Percentiles rank a stretch among this genome's conserved stretches.
phyloP scores from a whole-genome alignment of 2,113 vertebrate genomes.

The Phainopepla nitens region DNA sequence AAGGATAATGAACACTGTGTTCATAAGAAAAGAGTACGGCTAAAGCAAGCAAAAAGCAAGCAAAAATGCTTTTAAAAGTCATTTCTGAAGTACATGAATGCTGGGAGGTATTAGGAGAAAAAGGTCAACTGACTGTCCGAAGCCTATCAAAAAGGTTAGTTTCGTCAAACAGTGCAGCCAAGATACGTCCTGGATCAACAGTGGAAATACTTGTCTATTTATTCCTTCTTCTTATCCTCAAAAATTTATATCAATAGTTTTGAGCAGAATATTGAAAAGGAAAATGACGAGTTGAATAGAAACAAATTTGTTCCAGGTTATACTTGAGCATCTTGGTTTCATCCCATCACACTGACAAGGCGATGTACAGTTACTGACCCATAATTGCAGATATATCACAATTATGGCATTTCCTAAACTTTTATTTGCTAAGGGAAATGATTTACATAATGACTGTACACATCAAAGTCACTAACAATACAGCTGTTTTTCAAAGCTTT shows the following conservation, averaged over 20 bases:
- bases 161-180: background rate
- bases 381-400: background rate
- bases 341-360: background rate
- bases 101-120: conserved; percentile 35
- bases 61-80: background rate
- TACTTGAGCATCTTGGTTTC: background rate
- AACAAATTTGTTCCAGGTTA: background rate
- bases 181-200: background rate
- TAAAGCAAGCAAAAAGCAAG: conserved; percentile 24
- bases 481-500: background rate
- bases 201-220: background rate
- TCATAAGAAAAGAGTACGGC: background rate
- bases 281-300: background rate
- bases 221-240: background rate
- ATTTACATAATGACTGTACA: background rate
- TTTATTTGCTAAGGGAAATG: background rate
- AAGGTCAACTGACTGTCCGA: conserved; percentile 37
- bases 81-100: background rate
- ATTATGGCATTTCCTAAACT: background rate
- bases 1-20: conserved; percentile 11
- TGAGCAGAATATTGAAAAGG: background rate
- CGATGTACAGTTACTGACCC: background rate
- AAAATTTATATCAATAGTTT: background rate
- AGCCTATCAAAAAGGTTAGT: background rate
- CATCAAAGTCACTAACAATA: background rate